Evolutionary conservation across 2,797 vertebrate genomes (phyloP).

Genomic region (Coranthus polyacanthus): DNA sequence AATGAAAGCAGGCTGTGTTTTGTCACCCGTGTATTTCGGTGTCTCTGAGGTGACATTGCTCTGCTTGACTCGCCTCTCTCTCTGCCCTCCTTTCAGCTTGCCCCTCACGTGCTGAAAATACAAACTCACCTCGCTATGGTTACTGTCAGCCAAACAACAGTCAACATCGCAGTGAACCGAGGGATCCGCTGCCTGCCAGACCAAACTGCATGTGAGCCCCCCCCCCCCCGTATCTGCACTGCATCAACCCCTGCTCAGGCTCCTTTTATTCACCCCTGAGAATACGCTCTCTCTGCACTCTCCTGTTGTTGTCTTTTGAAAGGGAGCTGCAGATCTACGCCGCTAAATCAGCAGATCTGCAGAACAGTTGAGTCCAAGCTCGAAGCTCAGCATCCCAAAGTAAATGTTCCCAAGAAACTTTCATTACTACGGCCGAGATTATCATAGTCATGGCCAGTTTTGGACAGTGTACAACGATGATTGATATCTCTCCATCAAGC

Average conservation of each 20-base stretch:
- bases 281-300: conserved; percentile 29
- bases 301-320: conserved; percentile 61
- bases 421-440: conserved; percentile 28
- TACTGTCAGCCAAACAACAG: conserved; percentile 78
- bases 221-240: conserved; percentile 58
- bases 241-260: conserved; percentile 51
- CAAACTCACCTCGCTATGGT: conserved; percentile 72
- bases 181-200: conserved; percentile 46
- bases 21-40: conserved; percentile 60
- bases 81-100: conserved; percentile 53
- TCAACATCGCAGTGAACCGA: conserved; percentile 68
- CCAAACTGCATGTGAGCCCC: conserved; percentile 47
- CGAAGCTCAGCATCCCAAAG: conserved; percentile 66
- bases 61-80: conserved; percentile 55
- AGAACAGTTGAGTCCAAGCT: conserved; percentile 62
- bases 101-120: conserved; percentile 68
- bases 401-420: conserved; percentile 67
- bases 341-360: conserved; percentile 72
- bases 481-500: conserved; percentile 48
- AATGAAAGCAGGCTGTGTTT: conserved; percentile 49
- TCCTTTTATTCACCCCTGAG: conserved; percentile 48
- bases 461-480: conserved; percentile 38
- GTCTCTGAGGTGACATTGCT: conserved; percentile 59
- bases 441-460: conserved; percentile 35
- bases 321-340: conserved; percentile 21